These are phyloP conservation scores for Drosophila erecta DNA, from an alignment of 1,140 invertebrate genomes.

Conservation along the genomic window DNA sequence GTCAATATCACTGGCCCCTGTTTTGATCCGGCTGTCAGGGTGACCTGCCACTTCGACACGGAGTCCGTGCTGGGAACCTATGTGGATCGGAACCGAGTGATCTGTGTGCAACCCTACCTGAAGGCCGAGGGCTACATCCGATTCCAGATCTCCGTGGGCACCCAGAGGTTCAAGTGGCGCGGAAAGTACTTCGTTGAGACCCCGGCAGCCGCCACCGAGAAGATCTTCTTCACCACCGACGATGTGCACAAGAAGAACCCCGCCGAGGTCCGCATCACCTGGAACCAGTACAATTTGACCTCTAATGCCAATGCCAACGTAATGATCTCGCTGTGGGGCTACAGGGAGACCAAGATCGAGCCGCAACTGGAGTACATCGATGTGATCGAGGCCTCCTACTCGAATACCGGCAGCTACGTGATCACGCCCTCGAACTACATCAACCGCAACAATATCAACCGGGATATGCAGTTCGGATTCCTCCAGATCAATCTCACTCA, in stretches of 20 bases:
- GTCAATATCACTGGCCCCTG: constrained; percentile 98
- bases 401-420: constrained; percentile 88
- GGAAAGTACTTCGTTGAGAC: constrained; percentile 96
- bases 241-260: constrained; percentile 90
- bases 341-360: constrained; percentile 91
- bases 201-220: constrained; percentile 92
- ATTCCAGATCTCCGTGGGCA: constrained; percentile 94
- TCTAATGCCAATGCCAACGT: constrained; percentile 90
- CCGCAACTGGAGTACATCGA: constrained; percentile 88
- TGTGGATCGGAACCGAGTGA: constrained; percentile 92
- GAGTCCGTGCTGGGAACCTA: constrained; percentile 90
- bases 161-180: constrained; percentile 94
- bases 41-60: constrained; percentile 93
- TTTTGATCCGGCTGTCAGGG: constrained; percentile 89
- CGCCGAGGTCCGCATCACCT: constrained; percentile 90
- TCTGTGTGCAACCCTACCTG: constrained; percentile 95
- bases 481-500: constrained; percentile 95
- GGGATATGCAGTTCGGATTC: constrained; percentile 94
- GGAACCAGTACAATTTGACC: constrained; percentile 94
- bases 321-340: constrained; percentile 93
- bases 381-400: constrained; percentile 87
- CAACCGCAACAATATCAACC: constrained; percentile 88
- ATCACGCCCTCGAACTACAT: constrained; percentile 89
- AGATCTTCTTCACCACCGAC: constrained; percentile 92
- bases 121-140: constrained; percentile 96